Evolutionary conservation across 23 tunicate species (phyloP), one percentile per base, ranked within the genome.

Genomic region (Pegea sp.): DNA sequence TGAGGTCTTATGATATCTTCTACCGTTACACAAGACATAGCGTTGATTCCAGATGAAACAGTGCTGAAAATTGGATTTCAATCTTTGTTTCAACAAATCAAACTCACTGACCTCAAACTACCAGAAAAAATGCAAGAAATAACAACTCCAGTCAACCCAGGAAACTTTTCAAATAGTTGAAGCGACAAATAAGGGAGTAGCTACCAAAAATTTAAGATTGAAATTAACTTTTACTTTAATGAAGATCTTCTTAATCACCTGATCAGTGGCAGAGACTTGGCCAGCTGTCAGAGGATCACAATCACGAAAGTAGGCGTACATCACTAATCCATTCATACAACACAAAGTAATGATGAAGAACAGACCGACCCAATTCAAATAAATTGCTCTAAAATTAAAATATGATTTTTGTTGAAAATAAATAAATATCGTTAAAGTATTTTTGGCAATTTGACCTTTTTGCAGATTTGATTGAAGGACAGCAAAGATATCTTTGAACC

Each of bases 401-500:
- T 38, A 38, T 38, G 16, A 38, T 38, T 38, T 16, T 8, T 8
- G 16, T 38, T 8, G 16, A 38, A 38, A 16, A 8, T 8, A 38
- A 38, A 38, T 8, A 38, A 8, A 38, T 8, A 11, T 38, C 46
- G 11, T 26, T 8, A 24, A 56, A 56, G 60, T 24, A 24, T 56
- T 56, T 24, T 56, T 56, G 24, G 24, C 48, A 26, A 18, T 24
- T 16, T 38, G 46, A 81, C 93, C 67, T 71, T 58, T 88, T 76
- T 20, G 97, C 97, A 38, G 76, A 60, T 29, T 26, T 38, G 31
- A 58, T 70, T 0, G 75, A 58, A 56, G 65, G 69, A 52, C 89
- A 76, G 57, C 66, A 57, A 28, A 88, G 68, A 54, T 88, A 88
- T 31, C 97, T 49, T 55, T 88, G 97, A 4, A 88, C 97, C 58